These are phyloP conservation scores for Osmoderma eremita DNA, from an alignment of 2,888 invertebrate species.

Conservation along the genomic window DNA sequence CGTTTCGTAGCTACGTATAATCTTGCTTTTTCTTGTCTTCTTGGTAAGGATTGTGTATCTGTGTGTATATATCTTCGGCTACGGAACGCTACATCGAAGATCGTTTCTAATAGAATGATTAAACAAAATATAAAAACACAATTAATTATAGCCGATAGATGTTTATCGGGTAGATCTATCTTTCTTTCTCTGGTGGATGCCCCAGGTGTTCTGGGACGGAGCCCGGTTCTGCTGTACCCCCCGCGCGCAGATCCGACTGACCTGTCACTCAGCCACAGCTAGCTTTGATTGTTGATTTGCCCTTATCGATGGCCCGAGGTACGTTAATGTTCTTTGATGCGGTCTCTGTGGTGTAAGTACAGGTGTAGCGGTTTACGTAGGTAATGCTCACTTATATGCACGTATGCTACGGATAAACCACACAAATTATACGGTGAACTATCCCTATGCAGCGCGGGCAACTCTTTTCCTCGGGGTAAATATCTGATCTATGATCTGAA, in stretches of 20 bases:
- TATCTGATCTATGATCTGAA: too few relatives aligned
- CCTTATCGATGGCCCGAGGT: conserved; percentile 43
- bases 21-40: conserved; percentile 22
- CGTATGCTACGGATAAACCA: neutral
- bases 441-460: too few relatives aligned
- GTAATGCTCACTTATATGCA: neutral
- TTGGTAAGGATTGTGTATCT: conserved; percentile 27
- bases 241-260: conserved; percentile 54
- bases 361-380: conserved; percentile 32
- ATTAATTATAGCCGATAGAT: conserved; percentile 64
- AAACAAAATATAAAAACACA: conserved; percentile 65
- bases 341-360: conserved; percentile 32
- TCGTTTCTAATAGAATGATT: conserved; percentile 64
- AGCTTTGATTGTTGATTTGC: conserved; percentile 56
- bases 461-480: too few relatives aligned
- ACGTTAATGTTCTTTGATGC: conserved; percentile 45
- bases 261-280: conserved; percentile 58
- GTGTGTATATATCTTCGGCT: conserved; percentile 15
- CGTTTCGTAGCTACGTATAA: neutral
- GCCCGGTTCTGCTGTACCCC: conserved; percentile 52
- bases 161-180: conserved; percentile 56
- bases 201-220: conserved; percentile 62
- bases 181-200: conserved; percentile 49
- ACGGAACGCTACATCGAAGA: conserved; percentile 47
- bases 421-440: too few relatives aligned